Evolutionary conservation across 1,140 invertebrate species (phyloP).

Genomic region (Nomia melanderi): DNA sequence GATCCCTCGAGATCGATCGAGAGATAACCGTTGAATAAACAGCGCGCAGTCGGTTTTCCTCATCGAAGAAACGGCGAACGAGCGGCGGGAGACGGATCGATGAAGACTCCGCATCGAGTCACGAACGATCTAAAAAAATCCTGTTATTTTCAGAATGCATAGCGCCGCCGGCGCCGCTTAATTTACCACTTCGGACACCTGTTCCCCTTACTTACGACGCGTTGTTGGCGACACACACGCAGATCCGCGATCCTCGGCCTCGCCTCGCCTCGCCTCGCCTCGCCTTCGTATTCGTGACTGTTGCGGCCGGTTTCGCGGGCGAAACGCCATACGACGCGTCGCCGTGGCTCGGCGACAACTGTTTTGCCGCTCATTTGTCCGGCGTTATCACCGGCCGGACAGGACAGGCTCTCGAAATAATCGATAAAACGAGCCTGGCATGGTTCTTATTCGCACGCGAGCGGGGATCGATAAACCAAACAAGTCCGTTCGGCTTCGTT

Average conservation of each 20-base stretch:
- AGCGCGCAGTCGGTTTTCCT: no score
- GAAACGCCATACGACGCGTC: conserved; percentile 1
- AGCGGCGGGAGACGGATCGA: conserved; percentile 30
- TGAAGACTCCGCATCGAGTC: conserved; percentile 20
- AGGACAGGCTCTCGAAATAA: conserved; percentile 59
- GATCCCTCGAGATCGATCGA: no score
- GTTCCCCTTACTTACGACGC: conserved; percentile 39
- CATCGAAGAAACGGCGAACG: not conserved
- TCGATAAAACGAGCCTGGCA: conserved; percentile 62
- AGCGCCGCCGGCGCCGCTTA: conserved; percentile 23
- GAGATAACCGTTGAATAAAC: no score
- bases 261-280: not conserved
- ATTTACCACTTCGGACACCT: conserved; percentile 27
- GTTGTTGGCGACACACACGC: conserved; percentile 9
- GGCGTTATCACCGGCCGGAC: conserved; percentile 41
- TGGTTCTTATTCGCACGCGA: conserved; percentile 59
- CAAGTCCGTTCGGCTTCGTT: not conserved
- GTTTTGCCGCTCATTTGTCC: conserved; percentile 40
- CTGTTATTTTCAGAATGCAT: conserved; percentile 41
- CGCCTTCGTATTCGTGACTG: no score
- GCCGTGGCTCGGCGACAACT: conserved; percentile 10
- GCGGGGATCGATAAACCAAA: conserved; percentile 52
- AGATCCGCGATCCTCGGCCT: not conserved
- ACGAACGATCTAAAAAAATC: conserved; percentile 45
- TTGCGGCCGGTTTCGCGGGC: no score